These are phyloP conservation scores for Peromyscus leucopus DNA, from an alignment of 2,113 vertebrate genomes.

Conservation along the genomic window DNA sequence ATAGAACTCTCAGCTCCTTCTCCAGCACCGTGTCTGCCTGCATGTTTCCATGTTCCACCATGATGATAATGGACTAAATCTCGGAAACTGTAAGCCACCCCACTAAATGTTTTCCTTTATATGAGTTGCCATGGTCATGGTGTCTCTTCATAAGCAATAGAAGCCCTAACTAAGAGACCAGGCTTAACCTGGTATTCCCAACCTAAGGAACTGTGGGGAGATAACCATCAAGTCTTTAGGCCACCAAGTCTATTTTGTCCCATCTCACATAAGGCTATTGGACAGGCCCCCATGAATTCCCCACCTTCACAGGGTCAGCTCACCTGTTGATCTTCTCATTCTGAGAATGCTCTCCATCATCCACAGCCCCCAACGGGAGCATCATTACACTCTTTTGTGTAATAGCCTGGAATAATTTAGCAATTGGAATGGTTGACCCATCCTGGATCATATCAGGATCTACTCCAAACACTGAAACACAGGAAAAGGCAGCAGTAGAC, in stretches of 20 bases:
- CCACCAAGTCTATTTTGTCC: no score
- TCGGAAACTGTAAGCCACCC: background rate
- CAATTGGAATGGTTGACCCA: slow-evolving; percentile 89
- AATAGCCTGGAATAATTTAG: slow-evolving; percentile 85
- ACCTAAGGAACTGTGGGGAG: background rate
- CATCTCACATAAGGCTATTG: fast-evolving
- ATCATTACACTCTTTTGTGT: slow-evolving; percentile 88
- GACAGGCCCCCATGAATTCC: fast-evolving
- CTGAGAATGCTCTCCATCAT: slow-evolving; percentile 90
- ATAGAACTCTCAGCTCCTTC: background rate
- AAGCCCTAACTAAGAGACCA: background rate
- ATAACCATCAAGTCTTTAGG: background rate
- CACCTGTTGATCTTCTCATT: slow-evolving; percentile 92
- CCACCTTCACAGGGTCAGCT: fast-evolving
- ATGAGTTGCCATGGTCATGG: background rate
- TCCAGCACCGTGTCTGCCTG: background rate
- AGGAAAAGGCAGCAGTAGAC: background rate
- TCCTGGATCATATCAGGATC: slow-evolving; percentile 89
- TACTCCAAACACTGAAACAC: slow-evolving; percentile 88
- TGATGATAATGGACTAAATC: background rate
- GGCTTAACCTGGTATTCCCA: background rate
- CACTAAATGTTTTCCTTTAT: background rate
- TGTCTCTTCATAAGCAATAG: background rate
- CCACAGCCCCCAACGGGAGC: slow-evolving; percentile 86
- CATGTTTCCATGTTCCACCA: background rate